Base-by-base conservation (phyloP, 1,140 invertebrate genomes). In the Olivierus martensii region DNA sequence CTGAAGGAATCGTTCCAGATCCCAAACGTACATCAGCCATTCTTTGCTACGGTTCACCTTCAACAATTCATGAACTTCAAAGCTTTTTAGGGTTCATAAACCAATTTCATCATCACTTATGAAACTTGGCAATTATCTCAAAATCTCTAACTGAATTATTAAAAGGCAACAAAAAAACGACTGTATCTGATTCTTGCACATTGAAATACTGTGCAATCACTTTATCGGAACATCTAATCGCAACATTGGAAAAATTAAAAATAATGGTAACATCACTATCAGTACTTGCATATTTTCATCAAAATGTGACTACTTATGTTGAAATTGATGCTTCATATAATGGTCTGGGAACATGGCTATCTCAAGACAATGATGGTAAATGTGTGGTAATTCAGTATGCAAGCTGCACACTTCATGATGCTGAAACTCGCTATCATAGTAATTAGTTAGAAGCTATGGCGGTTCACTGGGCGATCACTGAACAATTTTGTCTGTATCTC, bases 261-360 rank as follows among this genome's bases (percentile, higher is more conserved):
- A 36, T 21, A n/a, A n/a, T 44, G 12, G 14, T 22, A 46, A 45
- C 21, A 38, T 17, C 22, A n/a, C 50, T 11, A 0, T 5, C 50
- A 3, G 6, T 46, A 37, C 43, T 46, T 37, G 50, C n/a, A 5
- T 46, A 46, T 46, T 49, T 44, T 14, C 42, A 51, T 9, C 39
- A 51, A 43, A n/a, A 38, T 17, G 10, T 43, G n/a, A n/a, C 14
- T 17, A 51, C 22, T 11, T 51, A 34, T 35, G 41, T 51, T 35
- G 49, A 35, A 44, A 36, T 38, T 35, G 49, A 35, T 6, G 39
- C 49, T 10, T 51, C 49, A 35, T 43, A 51, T 51, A 34, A 18
- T 35, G 48, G 18, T 39, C 41, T 51, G 18, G 39, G 22, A 42
- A 21, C 15, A 51, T 12, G 4, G 28, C 42, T 51, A 44, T 44